These are phyloP conservation scores for Urechis unicinctus DNA, from an alignment of 2,888 invertebrate genomes.

Conservation along the genomic window DNA sequence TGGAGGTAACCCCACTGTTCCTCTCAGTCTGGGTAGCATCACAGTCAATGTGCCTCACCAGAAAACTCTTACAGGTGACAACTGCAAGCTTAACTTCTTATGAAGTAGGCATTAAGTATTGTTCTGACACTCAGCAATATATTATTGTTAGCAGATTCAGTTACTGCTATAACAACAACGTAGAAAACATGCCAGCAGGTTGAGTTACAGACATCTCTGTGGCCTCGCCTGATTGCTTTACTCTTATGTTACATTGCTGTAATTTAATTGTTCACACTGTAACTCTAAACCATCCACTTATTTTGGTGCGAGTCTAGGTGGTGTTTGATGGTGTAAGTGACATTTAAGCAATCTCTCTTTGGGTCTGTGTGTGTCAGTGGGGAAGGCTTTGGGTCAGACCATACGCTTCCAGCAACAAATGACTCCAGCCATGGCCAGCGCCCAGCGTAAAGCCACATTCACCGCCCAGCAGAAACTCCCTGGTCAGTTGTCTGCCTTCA, in stretches of 20 bases:
- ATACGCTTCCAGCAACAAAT: not conserved
- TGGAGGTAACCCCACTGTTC: constrained; percentile 27
- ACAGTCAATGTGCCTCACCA: constrained; percentile 53
- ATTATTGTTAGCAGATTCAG: too few species aligned
- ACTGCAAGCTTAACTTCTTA: not conserved
- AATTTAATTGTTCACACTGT: too few species aligned
- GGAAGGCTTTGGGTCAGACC: not conserved
- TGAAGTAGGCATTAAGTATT: not conserved
- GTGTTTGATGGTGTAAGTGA: too few species aligned
- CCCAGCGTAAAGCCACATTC: not conserved
- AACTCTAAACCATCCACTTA: too few species aligned
- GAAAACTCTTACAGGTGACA: constrained; percentile 25
- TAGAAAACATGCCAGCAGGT: not conserved
- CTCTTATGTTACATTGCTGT: too few species aligned
- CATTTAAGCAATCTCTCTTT: too few species aligned
- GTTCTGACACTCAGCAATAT: constrained; percentile 22
- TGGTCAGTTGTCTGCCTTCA: constrained; percentile 19
- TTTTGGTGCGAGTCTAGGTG: too few species aligned
- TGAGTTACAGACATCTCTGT: too few species aligned
- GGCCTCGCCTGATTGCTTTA: too few species aligned
- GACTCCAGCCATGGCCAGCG: not conserved
- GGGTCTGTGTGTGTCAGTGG: too few species aligned
- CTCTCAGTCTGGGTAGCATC: constrained; percentile 50
- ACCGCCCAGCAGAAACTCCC: constrained; percentile 30
- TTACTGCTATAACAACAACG: constrained; percentile 21